phyloP scores from a whole-genome alignment of 2,888 invertebrate genomes.

The Ornithoptera priamus region DNA sequence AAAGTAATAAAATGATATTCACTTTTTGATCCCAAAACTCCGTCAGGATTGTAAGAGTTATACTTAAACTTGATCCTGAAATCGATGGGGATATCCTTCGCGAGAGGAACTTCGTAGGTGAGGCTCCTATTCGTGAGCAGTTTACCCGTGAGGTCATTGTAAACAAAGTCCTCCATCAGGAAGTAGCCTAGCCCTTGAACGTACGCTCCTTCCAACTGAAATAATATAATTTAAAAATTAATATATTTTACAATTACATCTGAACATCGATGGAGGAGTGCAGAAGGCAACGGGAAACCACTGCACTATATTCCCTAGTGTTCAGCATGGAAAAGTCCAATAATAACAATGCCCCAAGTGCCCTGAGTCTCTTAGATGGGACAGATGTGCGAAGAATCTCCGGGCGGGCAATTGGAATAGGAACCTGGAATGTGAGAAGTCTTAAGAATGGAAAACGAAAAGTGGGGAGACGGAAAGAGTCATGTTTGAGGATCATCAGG shows the following conservation, averaged over 20 bases:
- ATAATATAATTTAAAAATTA: neutral
- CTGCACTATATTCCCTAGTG: too few species aligned
- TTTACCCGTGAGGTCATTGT: conserved; percentile 80
- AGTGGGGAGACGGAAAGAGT: too few species aligned
- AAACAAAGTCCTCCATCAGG: conserved; percentile 83
- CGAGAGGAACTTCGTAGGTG: conserved; percentile 84
- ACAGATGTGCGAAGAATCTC: too few species aligned
- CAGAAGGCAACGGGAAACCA: too few species aligned
- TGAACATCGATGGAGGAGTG: neutral
- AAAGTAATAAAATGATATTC: conserved; percentile 31
- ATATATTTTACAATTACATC: neutral
- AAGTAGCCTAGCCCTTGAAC: conserved; percentile 85
- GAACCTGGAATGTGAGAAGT: too few species aligned
- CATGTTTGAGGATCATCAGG: too few species aligned
- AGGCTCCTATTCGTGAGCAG: conserved; percentile 85
- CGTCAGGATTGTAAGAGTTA: conserved; percentile 82
- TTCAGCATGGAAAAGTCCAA: too few species aligned
- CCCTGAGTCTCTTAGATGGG: too few species aligned
- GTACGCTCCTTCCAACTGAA: conserved; percentile 84
- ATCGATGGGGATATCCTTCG: conserved; percentile 84
- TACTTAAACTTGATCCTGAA: conserved; percentile 82
- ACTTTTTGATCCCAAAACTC: conserved; percentile 86
- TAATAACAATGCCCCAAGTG: too few species aligned
- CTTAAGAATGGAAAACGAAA: too few species aligned
- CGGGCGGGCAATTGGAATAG: too few species aligned